Evolutionary conservation across 2,113 vertebrate species (phyloP).

Genomic region (Bagarius yarrelli): DNA sequence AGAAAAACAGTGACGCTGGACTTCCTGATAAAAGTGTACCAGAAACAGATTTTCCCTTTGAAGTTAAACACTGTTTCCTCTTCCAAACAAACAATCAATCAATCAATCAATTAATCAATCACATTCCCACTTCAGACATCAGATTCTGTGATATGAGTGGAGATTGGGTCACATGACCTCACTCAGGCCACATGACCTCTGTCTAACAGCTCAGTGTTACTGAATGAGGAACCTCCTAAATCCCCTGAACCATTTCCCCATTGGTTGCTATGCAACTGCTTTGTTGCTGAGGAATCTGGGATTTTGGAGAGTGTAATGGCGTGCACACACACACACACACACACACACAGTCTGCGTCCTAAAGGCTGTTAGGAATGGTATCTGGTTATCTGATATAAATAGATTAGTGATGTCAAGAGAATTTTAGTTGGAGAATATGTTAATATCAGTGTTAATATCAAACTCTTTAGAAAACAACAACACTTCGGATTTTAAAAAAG

Average conservation of each 20-base stretch:
- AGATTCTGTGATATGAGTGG: background rate
- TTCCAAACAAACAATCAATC: background rate
- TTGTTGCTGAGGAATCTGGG: conserved; percentile 60
- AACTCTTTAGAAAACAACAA: too few relatives aligned
- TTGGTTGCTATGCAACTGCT: conserved; percentile 69
- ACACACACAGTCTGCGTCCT: too few relatives aligned
- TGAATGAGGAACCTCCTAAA: conserved; percentile 47
- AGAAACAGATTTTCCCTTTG: background rate
- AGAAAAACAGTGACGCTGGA: background rate
- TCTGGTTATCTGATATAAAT: too few relatives aligned
- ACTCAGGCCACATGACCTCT: conserved; percentile 9
- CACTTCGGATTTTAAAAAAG: too few relatives aligned
- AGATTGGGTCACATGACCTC: background rate
- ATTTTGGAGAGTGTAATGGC: conserved; percentile 44
- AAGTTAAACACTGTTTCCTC: background rate
- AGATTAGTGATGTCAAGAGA: too few relatives aligned
- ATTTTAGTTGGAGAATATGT: too few relatives aligned
- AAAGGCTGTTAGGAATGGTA: too few relatives aligned
- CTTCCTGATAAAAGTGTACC: background rate
- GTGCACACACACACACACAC: conserved; percentile 25
- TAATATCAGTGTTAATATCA: too few relatives aligned
- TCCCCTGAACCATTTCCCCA: conserved; percentile 56
- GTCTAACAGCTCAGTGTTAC: background rate
- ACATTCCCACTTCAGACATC: background rate
- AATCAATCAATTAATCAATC: background rate